Evolutionary conservation across 2,113 vertebrate species (phyloP), one percentile per base, ranked within the genome.

Genomic region (Casuarius casuarius): DNA sequence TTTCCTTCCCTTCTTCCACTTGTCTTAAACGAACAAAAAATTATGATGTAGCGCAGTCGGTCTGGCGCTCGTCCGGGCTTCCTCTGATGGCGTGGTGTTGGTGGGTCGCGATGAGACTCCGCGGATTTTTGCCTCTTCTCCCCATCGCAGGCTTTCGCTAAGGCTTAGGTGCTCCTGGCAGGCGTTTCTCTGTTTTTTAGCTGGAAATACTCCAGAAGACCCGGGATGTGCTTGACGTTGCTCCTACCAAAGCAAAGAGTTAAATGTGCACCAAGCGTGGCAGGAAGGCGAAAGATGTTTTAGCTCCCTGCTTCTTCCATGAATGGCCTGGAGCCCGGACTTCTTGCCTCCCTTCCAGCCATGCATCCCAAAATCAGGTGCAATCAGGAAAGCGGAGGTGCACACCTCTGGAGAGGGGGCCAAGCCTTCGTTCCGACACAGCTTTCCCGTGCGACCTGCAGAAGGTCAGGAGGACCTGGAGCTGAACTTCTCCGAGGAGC

Each of bases 211-310:
- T 96, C 81, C 92, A 95, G 77, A 68, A 26, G 4, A 78, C 28
- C 63, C 40, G 44, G 80, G 61, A 22, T 26, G 84, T 23, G 73
- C 78, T 87, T 89, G 90, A 84, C 84, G 78, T 29, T 29, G 35
- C 73, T 92, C 56, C 67, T 71, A 52, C 78, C 52, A 1, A 79
- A 95, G 79, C 87, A 71, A 94, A 97, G 90, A 61, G 3, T 28
- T 22, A 84, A 35, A 35, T 0, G 9, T 2, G 7, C 76, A 52
- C 49, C 49, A 94, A 74, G 62, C 63, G 89, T 44, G 89, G 44
- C 81, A 92, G 77, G 56, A 71, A 89, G 90, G 54, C 40, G 74
- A 74, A 77, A 49, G 70, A 12, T 67, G 46, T 81, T 95, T 92
- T 59, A 95, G 74, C 84, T 94, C 76, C 12, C 48, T 48, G 59